Evolutionary conservation across 2,888 invertebrate genomes (phyloP).

Genomic region (Phoenoteleia sp.): DNA sequence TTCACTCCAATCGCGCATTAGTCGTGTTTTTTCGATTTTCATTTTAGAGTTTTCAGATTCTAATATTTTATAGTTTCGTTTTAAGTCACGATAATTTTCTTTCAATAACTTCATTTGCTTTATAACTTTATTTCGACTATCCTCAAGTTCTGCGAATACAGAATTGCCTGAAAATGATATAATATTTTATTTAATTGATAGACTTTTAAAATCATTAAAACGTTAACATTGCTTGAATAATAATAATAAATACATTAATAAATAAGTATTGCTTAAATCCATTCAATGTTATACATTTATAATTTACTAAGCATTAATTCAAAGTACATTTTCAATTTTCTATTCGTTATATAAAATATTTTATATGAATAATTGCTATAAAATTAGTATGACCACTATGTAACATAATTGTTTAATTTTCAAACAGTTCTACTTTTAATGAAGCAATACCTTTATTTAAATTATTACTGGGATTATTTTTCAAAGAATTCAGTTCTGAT

Average conservation of each 20-base stretch:
- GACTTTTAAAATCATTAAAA: not conserved
- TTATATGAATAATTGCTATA: too few relatives aligned
- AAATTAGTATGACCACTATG: too few relatives aligned
- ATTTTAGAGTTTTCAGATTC: slow-evolving; percentile 77
- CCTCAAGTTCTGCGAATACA: slow-evolving; percentile 83
- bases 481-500: slow-evolving; percentile 75
- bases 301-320: too few relatives aligned
- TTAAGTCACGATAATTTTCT: slow-evolving; percentile 76
- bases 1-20: slow-evolving; percentile 77
- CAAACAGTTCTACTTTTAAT: too few relatives aligned
- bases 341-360: too few relatives aligned
- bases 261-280: too few relatives aligned
- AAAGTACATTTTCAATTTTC: too few relatives aligned
- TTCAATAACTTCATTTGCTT: slow-evolving; percentile 78
- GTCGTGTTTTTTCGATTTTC: slow-evolving; percentile 74
- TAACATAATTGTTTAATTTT: too few relatives aligned
- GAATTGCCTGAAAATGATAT: slow-evolving; percentile 79
- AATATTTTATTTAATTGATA: not conserved
- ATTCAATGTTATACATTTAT: too few relatives aligned
- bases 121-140: slow-evolving; percentile 77
- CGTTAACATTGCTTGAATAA: too few relatives aligned
- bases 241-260: too few relatives aligned
- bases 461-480: slow-evolving; percentile 72
- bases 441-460: slow-evolving; percentile 75
- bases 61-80: slow-evolving; percentile 75